Evolutionary conservation across 1,140 invertebrate species (phyloP).

Genomic region (Planococcus citri): DNA sequence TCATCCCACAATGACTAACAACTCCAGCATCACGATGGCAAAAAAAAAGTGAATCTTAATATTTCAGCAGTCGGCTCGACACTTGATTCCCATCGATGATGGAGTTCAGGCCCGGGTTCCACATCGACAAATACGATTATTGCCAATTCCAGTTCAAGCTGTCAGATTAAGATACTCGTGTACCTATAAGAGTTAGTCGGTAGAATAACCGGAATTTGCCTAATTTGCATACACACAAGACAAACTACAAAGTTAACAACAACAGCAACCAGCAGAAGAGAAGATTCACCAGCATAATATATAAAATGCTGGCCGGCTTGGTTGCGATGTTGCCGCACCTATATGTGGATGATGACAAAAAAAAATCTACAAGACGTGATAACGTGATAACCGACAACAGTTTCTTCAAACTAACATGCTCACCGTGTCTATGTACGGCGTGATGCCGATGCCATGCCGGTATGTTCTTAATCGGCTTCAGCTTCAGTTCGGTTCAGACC

Average conservation of each 20-base stretch:
- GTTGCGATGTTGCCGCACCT: neutral
- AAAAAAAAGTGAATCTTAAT: no score
- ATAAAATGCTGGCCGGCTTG: neutral
- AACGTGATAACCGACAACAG: neutral
- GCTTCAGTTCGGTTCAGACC: no score
- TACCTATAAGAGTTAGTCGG: no score
- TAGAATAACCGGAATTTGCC: neutral
- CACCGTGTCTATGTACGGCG: no score
- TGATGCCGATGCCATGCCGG: no score
- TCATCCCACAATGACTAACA: no score
- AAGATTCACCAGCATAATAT: neutral
- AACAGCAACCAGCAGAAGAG: no score
- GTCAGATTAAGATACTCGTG: slow-evolving; percentile 1
- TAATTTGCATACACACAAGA: neutral
- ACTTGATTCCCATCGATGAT: no score
- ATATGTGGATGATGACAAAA: neutral
- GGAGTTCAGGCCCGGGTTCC: no score
- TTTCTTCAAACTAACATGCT: neutral
- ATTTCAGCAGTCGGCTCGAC: no score
- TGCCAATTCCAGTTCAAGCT: neutral
- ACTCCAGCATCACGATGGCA: no score
- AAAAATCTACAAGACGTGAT: neutral
- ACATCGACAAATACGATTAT: neutral
- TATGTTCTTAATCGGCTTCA: no score
- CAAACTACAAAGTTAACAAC: neutral